Conservation (phyloP, 2,113 vertebrate genomes). For the Periophthalmus modestus region DNA sequence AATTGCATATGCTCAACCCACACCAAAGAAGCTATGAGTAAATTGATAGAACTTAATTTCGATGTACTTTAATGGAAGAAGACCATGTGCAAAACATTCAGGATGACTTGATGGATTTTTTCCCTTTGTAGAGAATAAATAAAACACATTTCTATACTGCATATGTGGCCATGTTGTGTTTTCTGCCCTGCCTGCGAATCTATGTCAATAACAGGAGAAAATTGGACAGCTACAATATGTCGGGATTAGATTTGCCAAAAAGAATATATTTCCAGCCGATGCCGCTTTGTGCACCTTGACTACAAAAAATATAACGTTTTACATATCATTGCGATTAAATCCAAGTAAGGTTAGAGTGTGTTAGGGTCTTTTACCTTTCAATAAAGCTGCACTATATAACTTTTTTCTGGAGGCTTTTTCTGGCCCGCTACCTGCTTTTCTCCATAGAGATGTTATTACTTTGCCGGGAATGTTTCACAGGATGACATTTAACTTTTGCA, state of each 20-base stretch:
- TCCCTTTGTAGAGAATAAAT: neutral
- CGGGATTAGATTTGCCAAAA: slow-evolving; percentile 24
- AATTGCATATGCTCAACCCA: neutral
- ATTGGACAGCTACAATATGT: slow-evolving; percentile 18
- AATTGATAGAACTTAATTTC: neutral
- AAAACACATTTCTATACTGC: neutral
- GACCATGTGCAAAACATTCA: neutral
- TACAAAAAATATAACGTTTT: too few species aligned
- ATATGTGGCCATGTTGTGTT: neutral
- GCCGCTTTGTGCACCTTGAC: neutral
- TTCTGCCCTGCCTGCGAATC: neutral
- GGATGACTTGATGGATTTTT: neutral
- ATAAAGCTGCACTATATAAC: neutral
- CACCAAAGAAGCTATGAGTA: neutral
- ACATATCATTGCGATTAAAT: neutral
- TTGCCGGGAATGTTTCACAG: too few species aligned
- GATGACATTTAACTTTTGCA: too few species aligned
- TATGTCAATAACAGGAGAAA: slow-evolving; percentile 19
- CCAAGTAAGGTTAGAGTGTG: neutral
- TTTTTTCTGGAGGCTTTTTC: too few species aligned
- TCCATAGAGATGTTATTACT: too few species aligned
- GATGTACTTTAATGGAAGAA: neutral
- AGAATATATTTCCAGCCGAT: slow-evolving; percentile 5
- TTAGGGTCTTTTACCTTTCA: slow-evolving; percentile 15
- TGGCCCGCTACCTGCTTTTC: too few species aligned